phyloP scores from a whole-genome alignment of 1,140 invertebrate species.

The Drosophila nigromelanica region DNA sequence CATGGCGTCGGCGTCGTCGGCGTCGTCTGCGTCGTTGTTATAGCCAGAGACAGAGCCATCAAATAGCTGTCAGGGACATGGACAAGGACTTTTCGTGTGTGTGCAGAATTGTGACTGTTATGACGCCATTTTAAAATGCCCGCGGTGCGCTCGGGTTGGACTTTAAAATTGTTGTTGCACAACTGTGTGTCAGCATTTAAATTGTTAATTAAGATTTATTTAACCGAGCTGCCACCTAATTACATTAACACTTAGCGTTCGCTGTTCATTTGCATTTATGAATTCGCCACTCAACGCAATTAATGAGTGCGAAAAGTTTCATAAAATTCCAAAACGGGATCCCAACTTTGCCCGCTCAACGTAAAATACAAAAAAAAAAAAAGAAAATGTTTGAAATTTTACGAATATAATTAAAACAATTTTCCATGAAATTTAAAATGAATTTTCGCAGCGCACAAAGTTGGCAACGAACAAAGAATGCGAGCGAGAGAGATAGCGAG shows the following conservation, averaged over 20 bases:
- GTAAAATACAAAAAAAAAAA: neutral
- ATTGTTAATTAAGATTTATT: conserved; percentile 37
- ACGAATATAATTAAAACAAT: conserved; percentile 81
- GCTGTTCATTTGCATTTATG: conserved; percentile 62
- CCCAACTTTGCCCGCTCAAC: conserved; percentile 19
- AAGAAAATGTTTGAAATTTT: conserved; percentile 48
- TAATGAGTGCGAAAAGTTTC: conserved; percentile 53
- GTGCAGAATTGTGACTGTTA: conserved; percentile 20
- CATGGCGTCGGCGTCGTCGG: conserved; percentile 40
- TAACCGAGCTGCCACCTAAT: conserved; percentile 47
- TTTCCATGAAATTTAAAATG: conserved; percentile 82
- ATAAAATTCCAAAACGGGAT: conserved; percentile 6
- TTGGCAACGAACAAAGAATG: conserved; percentile 27
- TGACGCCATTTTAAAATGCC: conserved; percentile 69
- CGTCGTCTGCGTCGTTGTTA: conserved; percentile 9
- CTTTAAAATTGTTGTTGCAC: conserved; percentile 16
- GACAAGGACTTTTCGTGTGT: conserved; percentile 24
- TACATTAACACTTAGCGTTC: conserved; percentile 39
- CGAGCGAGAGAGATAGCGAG: neutral
- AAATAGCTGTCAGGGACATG: conserved; percentile 61
- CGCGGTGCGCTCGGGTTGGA: neutral
- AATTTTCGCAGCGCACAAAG: conserved; percentile 65
- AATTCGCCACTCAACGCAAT: conserved; percentile 63
- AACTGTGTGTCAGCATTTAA: neutral
- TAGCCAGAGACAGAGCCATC: conserved; percentile 45